Evolutionary conservation across 2,113 vertebrate species (phyloP).

Genomic region (Mystacornis crossleyi): DNA sequence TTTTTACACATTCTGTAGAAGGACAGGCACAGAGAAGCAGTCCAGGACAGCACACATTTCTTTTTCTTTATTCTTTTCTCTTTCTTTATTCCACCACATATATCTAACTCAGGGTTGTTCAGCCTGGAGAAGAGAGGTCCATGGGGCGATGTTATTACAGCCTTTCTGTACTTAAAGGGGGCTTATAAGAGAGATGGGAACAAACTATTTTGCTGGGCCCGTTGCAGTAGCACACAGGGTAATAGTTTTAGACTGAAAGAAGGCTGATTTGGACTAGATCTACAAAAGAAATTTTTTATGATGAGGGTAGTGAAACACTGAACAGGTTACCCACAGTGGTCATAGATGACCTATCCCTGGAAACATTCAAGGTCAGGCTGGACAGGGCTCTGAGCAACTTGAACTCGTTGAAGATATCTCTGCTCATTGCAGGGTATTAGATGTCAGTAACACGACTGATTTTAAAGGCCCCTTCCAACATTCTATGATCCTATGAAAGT

Average conservation of each 20-base stretch:
- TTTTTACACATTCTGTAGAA: not conserved
- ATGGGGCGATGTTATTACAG: accelerated
- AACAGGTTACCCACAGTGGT: not conserved
- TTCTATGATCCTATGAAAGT: not conserved
- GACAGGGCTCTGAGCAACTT: not conserved
- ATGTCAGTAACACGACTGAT: not conserved
- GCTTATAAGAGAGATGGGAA: not conserved
- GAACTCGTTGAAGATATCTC: not conserved
- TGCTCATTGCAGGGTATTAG: not conserved
- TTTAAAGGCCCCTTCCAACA: not conserved
- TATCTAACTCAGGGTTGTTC: not conserved
- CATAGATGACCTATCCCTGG: not conserved
- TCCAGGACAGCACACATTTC: not conserved
- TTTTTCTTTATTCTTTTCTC: not conserved
- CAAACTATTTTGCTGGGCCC: not conserved
- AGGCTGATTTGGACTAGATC: accelerated
- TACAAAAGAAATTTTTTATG: not conserved
- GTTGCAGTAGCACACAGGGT: not conserved
- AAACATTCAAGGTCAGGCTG: not conserved
- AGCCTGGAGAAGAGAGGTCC: not conserved
- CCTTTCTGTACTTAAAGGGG: not conserved
- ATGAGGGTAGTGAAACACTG: not conserved
- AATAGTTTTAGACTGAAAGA: not conserved
- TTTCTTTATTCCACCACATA: not conserved
- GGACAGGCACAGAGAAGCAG: not conserved